These are phyloP conservation scores for Leptopilina myrica DNA, from an alignment of 2,888 invertebrate genomes.

Conservation along the genomic window DNA sequence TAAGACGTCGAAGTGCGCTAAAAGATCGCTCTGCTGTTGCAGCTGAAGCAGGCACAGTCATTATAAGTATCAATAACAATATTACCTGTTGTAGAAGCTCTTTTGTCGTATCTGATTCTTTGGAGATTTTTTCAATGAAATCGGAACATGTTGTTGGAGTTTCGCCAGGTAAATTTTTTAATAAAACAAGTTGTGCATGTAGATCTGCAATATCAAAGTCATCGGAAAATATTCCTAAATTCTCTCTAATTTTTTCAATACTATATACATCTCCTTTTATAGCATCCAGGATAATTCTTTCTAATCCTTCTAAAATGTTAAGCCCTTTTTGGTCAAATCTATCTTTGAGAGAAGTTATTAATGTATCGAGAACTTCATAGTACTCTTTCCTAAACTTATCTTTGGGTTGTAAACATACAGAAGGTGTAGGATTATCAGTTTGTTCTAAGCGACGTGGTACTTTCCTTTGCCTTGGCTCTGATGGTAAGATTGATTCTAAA, in stretches of 20 bases:
- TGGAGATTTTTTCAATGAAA: constrained; percentile 21
- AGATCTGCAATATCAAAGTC: constrained; percentile 36
- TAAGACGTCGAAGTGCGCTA: constrained; percentile 41
- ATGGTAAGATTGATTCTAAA: constrained; percentile 3
- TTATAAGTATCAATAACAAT: constrained; percentile 16
- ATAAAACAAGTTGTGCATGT: constrained; percentile 30
- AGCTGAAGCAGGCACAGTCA: constrained; percentile 42
- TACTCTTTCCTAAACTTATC: constrained; percentile 34
- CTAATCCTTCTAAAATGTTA: constrained; percentile 28
- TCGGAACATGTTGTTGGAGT: constrained; percentile 28
- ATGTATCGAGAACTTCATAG: constrained; percentile 39
- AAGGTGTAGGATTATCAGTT: constrained; percentile 7
- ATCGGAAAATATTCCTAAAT: constrained; percentile 29
- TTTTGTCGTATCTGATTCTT: constrained; percentile 42
- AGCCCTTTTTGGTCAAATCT: constrained; percentile 42
- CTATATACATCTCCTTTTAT: constrained; percentile 14
- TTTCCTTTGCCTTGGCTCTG: constrained; percentile 32
- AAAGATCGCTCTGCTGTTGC: constrained; percentile 43
- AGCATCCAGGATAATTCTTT: constrained; percentile 28
- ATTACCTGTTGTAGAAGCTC: constrained; percentile 33
- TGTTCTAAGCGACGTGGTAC: constrained; percentile 40
- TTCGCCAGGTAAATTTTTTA: constrained; percentile 23
- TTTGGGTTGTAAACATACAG: neutral
- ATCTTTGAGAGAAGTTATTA: constrained; percentile 31
- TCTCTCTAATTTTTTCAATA: constrained; percentile 6